phyloP scores from a whole-genome alignment of 2,113 vertebrate species.

The Labeo rohita region DNA sequence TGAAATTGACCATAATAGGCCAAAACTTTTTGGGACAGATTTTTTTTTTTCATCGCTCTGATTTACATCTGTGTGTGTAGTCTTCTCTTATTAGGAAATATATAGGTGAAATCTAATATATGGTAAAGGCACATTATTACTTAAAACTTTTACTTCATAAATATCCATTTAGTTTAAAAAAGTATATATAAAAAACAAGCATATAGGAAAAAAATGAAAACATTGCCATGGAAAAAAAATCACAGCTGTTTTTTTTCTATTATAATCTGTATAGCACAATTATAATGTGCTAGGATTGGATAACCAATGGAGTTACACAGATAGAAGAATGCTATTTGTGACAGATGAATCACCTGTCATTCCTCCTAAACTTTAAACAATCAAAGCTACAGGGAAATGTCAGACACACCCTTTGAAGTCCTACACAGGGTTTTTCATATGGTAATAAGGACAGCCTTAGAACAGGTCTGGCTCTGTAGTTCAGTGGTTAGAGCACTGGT shows the following conservation, averaged over 20 bases:
- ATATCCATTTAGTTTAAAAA: background rate
- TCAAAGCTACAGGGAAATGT: background rate
- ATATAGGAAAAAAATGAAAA: background rate
- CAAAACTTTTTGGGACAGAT: background rate
- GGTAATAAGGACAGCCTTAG: rapidly evolving
- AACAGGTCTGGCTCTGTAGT: background rate
- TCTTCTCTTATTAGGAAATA: background rate
- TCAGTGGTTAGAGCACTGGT: constrained; percentile 37
- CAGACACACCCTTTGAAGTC: constrained; percentile 6
- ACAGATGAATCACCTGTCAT: background rate
- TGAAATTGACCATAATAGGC: too few species aligned
- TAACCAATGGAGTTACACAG: background rate
- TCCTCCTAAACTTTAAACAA: background rate
- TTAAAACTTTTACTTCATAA: background rate
- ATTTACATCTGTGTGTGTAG: background rate
- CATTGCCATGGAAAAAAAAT: background rate
- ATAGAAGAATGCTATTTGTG: background rate
- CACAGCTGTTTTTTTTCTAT: background rate
- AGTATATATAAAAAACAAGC: background rate
- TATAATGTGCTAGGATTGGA: background rate
- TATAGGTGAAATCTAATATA: background rate
- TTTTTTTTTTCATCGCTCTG: background rate
- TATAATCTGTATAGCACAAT: background rate
- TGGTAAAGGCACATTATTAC: background rate
- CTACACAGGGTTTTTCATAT: background rate